Percentiles rank a stretch among this genome's conserved stretches.
Conservation (phyloP, 2,797 vertebrate species). For the Pangasius djambal region DNA sequence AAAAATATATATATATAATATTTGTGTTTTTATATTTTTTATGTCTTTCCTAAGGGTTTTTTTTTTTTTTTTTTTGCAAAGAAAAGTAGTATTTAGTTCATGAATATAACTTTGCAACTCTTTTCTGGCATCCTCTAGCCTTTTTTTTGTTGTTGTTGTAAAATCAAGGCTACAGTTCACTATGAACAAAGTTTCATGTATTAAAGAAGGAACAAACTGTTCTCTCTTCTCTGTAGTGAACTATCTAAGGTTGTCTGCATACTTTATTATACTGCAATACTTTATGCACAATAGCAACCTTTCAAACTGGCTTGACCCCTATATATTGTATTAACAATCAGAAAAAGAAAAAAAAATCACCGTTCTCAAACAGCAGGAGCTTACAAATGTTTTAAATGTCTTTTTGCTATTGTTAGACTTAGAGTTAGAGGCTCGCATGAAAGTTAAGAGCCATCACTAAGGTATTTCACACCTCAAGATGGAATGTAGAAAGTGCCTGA, state of each 20-base stretch:
- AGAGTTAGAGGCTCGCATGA: neutral
- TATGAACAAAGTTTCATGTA: neutral
- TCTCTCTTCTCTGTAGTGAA: neutral
- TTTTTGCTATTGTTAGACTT: neutral
- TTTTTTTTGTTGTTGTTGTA: neutral
- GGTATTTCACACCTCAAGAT: slow-evolving; percentile 59
- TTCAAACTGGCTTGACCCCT: neutral
- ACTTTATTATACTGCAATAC: neutral
- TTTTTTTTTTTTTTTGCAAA: neutral
- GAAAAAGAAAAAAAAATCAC: neutral
- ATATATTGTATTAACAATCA: neutral
- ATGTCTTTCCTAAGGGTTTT: neutral
- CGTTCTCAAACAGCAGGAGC: neutral
- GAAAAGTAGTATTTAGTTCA: neutral
- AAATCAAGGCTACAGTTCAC: neutral
- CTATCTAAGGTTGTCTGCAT: neutral
- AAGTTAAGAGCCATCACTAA: neutral
- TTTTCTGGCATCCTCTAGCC: neutral
- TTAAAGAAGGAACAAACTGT: neutral
- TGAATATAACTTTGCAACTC: neutral
- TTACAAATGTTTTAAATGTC: neutral
- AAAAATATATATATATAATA: neutral
- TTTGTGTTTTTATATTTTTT: neutral
- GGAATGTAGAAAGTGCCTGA: slow-evolving; percentile 62
- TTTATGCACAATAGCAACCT: neutral